A percentile compares a stretch with the other conserved stretches of the same genome.
phyloP scores from a whole-genome alignment of 1,140 invertebrate genomes.

The Drosophila subobscura region DNA sequence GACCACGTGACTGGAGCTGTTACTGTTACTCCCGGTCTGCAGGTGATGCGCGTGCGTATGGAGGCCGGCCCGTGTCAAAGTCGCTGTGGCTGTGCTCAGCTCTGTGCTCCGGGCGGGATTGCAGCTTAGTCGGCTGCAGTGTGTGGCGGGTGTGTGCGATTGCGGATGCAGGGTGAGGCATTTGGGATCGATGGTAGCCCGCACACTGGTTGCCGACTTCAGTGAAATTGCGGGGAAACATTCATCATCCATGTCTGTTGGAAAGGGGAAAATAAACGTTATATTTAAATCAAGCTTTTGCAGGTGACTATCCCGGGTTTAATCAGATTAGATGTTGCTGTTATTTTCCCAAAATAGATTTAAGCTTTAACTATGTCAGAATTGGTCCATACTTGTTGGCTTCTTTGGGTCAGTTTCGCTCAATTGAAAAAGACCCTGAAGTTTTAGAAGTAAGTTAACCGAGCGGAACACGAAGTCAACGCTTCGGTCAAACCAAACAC shows the following conservation, averaged over 20 bases:
- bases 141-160: constrained; percentile 55
- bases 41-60: constrained; percentile 31
- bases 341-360: too few relatives aligned
- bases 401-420: too few relatives aligned
- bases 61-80: constrained; percentile 31
- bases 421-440: too few relatives aligned
- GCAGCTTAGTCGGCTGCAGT: constrained; percentile 48
- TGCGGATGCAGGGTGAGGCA: constrained; percentile 67
- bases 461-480: too few relatives aligned
- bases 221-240: constrained; percentile 90
- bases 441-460: too few relatives aligned
- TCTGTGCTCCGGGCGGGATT: constrained; percentile 57
- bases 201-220: constrained; percentile 84
- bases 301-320: too few relatives aligned
- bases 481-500: too few relatives aligned
- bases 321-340: too few relatives aligned
- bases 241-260: constrained; percentile 92
- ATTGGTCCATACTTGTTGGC: too few relatives aligned
- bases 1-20: constrained; percentile 27
- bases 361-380: too few relatives aligned
- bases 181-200: constrained; percentile 77
- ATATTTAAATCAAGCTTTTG: too few relatives aligned
- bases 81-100: constrained; percentile 11
- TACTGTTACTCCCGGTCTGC: constrained; percentile 20
- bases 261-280: not conserved